These are phyloP conservation scores for Lamellibrachia satsuma DNA, from an alignment of 2,888 invertebrate genomes.

Conservation along the genomic window DNA sequence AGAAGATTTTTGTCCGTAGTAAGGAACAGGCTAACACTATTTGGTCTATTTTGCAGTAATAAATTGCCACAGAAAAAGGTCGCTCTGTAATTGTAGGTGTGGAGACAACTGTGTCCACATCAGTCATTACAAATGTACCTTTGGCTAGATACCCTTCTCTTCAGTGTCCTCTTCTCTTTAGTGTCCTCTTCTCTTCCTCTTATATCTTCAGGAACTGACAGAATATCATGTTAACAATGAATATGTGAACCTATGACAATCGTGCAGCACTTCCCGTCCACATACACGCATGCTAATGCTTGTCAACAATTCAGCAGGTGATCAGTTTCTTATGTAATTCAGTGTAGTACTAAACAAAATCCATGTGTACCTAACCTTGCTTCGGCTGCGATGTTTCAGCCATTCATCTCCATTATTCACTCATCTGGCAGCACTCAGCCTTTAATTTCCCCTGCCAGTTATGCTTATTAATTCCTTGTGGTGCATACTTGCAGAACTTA, in stretches of 20 bases:
- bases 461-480: neutral
- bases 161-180: no score
- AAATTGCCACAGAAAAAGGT: no score
- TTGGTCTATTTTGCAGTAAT: no score
- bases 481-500: neutral
- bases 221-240: neutral
- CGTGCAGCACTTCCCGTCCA: neutral
- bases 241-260: neutral
- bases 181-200: no score
- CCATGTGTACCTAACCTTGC: neutral
- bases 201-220: no score
- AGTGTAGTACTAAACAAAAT: neutral
- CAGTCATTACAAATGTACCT: no score
- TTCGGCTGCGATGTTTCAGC: neutral
- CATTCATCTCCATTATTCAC: neutral
- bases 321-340: neutral
- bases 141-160: no score
- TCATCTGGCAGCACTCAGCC: neutral
- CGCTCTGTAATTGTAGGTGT: no score
- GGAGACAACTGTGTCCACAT: no score
- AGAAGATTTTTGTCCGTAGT: neutral
- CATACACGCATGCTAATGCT: neutral
- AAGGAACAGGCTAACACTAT: neutral
- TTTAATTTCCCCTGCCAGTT: constrained; percentile 11
- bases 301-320: neutral